Conservation (phyloP, 2,113 vertebrate species). For the Copsychus sechellarum region DNA sequence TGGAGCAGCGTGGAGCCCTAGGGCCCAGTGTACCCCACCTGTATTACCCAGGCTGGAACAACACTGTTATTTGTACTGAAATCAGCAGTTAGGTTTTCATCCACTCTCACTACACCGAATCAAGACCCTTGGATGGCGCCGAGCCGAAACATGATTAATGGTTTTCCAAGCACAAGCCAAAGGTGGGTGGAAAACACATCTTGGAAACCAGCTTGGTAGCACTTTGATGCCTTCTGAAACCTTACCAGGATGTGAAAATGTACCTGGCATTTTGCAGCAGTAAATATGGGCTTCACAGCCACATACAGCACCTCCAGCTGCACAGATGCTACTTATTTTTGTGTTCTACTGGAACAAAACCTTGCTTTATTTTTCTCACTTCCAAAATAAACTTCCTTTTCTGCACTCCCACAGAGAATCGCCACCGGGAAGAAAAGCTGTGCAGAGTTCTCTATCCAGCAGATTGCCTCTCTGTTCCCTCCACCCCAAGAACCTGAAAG, state of each 20-base stretch:
- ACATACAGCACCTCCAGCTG: background rate
- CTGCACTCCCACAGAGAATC: slow-evolving; percentile 28
- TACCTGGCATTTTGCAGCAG: slow-evolving; percentile 45
- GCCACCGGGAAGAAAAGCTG: slow-evolving; percentile 47
- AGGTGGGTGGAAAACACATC: slow-evolving; percentile 30
- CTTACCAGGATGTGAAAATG: background rate
- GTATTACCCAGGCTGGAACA: background rate
- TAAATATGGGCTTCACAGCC: background rate
- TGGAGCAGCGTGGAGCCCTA: background rate
- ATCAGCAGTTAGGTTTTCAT: background rate
- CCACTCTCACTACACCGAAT: background rate
- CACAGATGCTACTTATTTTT: slow-evolving; percentile 43
- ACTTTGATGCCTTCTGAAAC: background rate
- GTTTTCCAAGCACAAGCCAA: background rate
- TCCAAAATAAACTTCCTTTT: slow-evolving; percentile 69
- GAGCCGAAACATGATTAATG: background rate
- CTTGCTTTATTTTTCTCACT: slow-evolving; percentile 56
- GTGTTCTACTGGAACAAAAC: slow-evolving; percentile 50
- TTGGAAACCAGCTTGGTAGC: background rate
- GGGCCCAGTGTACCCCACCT: background rate
- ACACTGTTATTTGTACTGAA: background rate
- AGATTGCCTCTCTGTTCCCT: slow-evolving; percentile 20
- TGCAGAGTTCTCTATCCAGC: slow-evolving; percentile 26
- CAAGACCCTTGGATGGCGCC: background rate
- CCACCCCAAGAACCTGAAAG: slow-evolving; percentile 14